Evolutionary conservation across 1,140 invertebrate species (phyloP).

Genomic region (Drosophila sucinea): DNA sequence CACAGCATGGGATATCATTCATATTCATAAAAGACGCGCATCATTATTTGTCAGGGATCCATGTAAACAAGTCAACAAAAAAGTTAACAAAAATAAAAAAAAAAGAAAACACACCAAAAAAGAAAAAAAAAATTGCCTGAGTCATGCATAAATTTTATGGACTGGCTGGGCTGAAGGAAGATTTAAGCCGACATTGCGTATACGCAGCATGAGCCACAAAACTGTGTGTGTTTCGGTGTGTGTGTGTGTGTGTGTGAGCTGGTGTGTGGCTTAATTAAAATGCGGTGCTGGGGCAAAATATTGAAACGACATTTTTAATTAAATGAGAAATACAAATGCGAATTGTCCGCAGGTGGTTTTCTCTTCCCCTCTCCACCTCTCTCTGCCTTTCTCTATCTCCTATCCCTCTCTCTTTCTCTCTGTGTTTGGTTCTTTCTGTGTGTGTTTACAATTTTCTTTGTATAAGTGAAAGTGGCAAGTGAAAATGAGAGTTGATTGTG

Average conservation of each 20-base stretch:
- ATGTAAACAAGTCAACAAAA: slow-evolving; percentile 76
- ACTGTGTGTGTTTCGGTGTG: slow-evolving; percentile 37
- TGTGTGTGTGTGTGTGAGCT: background rate
- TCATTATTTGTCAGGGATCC: slow-evolving; percentile 64
- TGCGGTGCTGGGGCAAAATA: slow-evolving; percentile 32
- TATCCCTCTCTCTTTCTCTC: slow-evolving; percentile 1
- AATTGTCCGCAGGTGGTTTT: slow-evolving; percentile 38
- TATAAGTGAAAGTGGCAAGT: slow-evolving; percentile 25
- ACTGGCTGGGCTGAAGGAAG: slow-evolving; percentile 36
- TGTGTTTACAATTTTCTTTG: slow-evolving; percentile 36
- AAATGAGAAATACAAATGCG: slow-evolving; percentile 45
- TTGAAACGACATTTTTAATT: slow-evolving; percentile 59
- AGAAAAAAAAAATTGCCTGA: slow-evolving; percentile 58
- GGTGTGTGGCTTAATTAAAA: slow-evolving; percentile 73
- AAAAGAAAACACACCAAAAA: slow-evolving; percentile 29
- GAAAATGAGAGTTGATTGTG: slow-evolving; percentile 16
- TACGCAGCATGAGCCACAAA: slow-evolving; percentile 43
- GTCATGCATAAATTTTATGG: slow-evolving; percentile 72
- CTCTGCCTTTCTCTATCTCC: background rate
- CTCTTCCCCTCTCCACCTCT: background rate
- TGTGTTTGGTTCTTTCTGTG: too few relatives aligned
- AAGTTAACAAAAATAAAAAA: slow-evolving; percentile 41
- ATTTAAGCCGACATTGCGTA: slow-evolving; percentile 46
- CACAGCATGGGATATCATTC: slow-evolving; percentile 42
- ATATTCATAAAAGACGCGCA: slow-evolving; percentile 75